Base-by-base conservation (phyloP, 2,113 vertebrate genomes). In the Passerina amoena region DNA sequence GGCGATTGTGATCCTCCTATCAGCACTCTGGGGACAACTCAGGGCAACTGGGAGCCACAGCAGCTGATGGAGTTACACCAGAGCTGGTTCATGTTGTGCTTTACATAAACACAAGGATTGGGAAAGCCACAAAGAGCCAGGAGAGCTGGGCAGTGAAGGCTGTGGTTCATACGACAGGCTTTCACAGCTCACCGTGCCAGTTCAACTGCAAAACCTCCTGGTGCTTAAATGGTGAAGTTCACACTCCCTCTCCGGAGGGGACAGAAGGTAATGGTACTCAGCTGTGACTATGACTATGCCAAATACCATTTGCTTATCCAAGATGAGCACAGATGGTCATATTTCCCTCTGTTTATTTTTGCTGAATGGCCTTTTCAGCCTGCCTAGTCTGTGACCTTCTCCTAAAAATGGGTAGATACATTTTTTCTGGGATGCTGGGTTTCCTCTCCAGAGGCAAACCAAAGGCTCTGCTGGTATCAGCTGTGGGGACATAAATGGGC, bases 221-320 rank as follows among this genome's bases (percentile, higher is more conserved):
- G 91, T 96, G 88, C 88, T 96, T 96, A 96, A 96, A 97, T 95
- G 92, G 93, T 95, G 96, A 84, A 63, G 70, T 96, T 96, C 96
- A 91, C 90, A 70, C 91, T 91, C 87, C 25, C 57, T 93, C 85
- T 93, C 94, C 38, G 77, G 82, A 95, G 91, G 82, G 81, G 82
- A 94, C 84, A 83, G 92, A 84, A 92, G 82, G 75, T 93, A 95
- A 95, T 95, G 91, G 94, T 92, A 92, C 92, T 96, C 95, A 96
- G 97, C 95, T 97, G 96, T 81, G 83, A 75, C 81, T 86, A 78
- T 20, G 82, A 88, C 84, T 57, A 88, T 93, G 93, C 92, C 96
- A 96, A 94, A 90, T 80, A 91, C 82, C 92, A 80, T 96, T 95
- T 94, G 91, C 89, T 94, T 66, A 94, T 94, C 91, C 4, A 0